These are phyloP conservation scores for Bombus sibiricus DNA, from an alignment of 1,140 invertebrate genomes.

Conservation along the genomic window DNA sequence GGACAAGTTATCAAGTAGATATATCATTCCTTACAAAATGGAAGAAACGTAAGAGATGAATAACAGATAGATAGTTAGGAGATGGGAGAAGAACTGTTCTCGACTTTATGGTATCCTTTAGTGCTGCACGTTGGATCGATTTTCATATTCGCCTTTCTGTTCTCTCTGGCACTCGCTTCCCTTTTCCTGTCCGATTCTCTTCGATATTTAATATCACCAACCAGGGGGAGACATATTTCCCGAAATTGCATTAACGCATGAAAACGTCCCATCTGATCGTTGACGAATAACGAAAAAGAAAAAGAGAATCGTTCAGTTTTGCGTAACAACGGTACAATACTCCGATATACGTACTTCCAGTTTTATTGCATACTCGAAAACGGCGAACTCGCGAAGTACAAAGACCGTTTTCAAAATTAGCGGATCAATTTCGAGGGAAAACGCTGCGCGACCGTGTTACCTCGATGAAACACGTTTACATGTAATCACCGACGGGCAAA, in stretches of 20 bases:
- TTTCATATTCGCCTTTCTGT: conserved; percentile 13
- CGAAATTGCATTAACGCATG: conserved; percentile 20
- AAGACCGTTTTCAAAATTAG: not conserved
- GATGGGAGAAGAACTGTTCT: not conserved
- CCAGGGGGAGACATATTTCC: conserved; percentile 2
- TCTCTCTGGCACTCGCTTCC: not conserved
- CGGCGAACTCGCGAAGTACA: not conserved
- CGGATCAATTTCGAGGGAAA: not conserved
- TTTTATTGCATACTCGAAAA: conserved; percentile 32
- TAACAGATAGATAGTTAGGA: conserved; percentile 5
- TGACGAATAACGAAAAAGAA: not conserved
- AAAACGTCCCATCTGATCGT: not conserved
- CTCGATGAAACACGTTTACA: not conserved
- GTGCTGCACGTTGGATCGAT: not conserved
- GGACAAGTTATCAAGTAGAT: not conserved
- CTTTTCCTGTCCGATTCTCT: not conserved
- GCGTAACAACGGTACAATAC: not conserved
- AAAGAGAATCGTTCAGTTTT: not conserved
- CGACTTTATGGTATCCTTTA: not conserved
- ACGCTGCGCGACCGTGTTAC: not conserved
- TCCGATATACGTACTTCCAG: not conserved
- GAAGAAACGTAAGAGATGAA: not conserved
- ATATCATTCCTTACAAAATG: not conserved
- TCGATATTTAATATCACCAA: conserved; percentile 31
- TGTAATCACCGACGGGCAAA: too few relatives aligned